phyloP scores from a whole-genome alignment of 2,888 invertebrate genomes.

The Ennomos quercinarius region DNA sequence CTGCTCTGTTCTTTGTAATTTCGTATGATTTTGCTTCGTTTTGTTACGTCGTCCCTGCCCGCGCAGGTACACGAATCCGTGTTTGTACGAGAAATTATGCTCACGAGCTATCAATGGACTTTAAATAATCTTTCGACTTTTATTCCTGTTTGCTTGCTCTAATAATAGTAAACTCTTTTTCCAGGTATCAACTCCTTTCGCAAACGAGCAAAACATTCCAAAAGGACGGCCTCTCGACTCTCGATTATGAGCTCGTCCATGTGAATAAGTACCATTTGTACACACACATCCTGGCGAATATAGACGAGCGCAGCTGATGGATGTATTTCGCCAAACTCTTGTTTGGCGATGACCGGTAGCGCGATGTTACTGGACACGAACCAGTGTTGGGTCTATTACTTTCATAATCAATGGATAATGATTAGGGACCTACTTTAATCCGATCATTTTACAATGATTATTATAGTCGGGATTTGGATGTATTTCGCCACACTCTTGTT shows the following conservation, averaged over 20 bases:
- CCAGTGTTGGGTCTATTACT: not conserved
- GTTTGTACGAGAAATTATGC: too few species aligned
- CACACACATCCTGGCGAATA: constrained; percentile 92
- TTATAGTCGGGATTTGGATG: too few species aligned
- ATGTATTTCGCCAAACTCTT: constrained; percentile 82
- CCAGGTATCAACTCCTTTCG: constrained; percentile 93
- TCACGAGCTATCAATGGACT: too few species aligned
- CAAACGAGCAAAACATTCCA: constrained; percentile 93
- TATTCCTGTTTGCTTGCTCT: too few species aligned
- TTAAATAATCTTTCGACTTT: too few species aligned
- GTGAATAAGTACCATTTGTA: constrained; percentile 90
- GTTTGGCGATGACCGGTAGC: constrained; percentile 82
- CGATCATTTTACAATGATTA: too few species aligned
- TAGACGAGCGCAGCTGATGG: constrained; percentile 91
- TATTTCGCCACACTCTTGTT: constrained; percentile 83
- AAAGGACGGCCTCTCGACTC: constrained; percentile 94
- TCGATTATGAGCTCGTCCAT: constrained; percentile 90
- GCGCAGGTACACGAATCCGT: too few species aligned
- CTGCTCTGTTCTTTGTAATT: too few species aligned
- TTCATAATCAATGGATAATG: too few species aligned
- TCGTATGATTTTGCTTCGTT: too few species aligned
- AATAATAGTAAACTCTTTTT: constrained; percentile 46
- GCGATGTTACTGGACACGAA: constrained; percentile 25
- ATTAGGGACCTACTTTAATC: too few species aligned
- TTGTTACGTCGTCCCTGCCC: too few species aligned